These are phyloP conservation scores for Atta cephalotes DNA, from an alignment of 1,140 invertebrate species.

Conservation along the genomic window DNA sequence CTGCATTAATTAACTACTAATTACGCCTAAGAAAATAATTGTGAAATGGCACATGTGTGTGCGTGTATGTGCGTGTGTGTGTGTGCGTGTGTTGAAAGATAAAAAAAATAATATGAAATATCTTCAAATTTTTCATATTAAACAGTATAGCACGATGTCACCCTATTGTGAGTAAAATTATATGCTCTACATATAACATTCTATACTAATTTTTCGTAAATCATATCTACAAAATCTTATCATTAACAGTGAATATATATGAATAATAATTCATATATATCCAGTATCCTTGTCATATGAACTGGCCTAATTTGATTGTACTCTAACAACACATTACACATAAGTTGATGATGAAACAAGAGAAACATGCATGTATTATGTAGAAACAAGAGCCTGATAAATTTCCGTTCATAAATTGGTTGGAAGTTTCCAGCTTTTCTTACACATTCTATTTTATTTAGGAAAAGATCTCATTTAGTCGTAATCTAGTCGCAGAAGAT, in stretches of 20 bases:
- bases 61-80: not conserved
- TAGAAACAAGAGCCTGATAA: not conserved
- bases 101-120: constrained; percentile 11
- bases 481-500: constrained; percentile 42
- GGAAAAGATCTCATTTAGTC: constrained; percentile 47
- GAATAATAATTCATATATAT: not conserved
- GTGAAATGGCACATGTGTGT: not conserved
- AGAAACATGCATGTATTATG: no score
- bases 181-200: not conserved
- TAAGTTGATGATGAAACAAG: not conserved
- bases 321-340: not conserved
- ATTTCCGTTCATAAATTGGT: constrained; percentile 15
- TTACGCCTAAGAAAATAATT: constrained; percentile 28
- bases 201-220: constrained; percentile 22
- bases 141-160: constrained; percentile 17
- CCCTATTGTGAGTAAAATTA: constrained; percentile 15
- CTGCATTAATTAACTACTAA: constrained; percentile 22
- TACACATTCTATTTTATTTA: constrained; percentile 20
- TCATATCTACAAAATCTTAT: not conserved
- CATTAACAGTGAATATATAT: not conserved
- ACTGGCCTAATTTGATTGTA: constrained; percentile 39
- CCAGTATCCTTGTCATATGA: not conserved
- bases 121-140: constrained; percentile 7
- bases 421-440: not conserved
- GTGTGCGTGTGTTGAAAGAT: not conserved